A percentile compares a stretch with the other conserved stretches of the same genome.
Evolutionary conservation across 1,140 invertebrate genomes (phyloP).

Genomic region (Nebria ingens): DNA sequence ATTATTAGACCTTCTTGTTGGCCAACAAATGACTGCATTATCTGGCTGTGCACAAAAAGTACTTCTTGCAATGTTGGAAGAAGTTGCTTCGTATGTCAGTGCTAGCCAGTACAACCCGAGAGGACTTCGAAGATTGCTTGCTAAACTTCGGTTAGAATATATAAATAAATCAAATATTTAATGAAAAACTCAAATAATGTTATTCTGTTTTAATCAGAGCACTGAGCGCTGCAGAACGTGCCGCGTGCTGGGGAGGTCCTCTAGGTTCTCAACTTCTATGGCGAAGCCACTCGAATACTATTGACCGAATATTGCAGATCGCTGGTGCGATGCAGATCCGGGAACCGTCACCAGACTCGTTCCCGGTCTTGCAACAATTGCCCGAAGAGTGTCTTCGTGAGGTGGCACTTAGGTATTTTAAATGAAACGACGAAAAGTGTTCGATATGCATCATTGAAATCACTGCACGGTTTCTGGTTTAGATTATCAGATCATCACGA

Average conservation of each 20-base stretch:
- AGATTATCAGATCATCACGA: slow-evolving; percentile 87
- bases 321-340: slow-evolving; percentile 68
- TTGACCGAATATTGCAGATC: slow-evolving; percentile 73
- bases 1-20: slow-evolving; percentile 77
- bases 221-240: slow-evolving; percentile 39
- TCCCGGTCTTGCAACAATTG: slow-evolving; percentile 76
- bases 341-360: slow-evolving; percentile 70
- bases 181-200: not conserved
- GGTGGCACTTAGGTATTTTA: slow-evolving; percentile 52
- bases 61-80: slow-evolving; percentile 86
- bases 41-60: slow-evolving; percentile 91
- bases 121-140: slow-evolving; percentile 63
- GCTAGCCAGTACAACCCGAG: slow-evolving; percentile 82
- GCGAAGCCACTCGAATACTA: slow-evolving; percentile 75
- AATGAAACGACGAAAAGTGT: too few species aligned
- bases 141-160: slow-evolving; percentile 47
- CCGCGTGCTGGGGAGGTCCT: slow-evolving; percentile 74
- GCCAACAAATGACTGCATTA: slow-evolving; percentile 68
- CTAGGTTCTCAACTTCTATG: slow-evolving; percentile 80
- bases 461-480: too few species aligned
- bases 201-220: not conserved
- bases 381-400: slow-evolving; percentile 89
- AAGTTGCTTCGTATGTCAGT: slow-evolving; percentile 68
- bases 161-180: too few species aligned
- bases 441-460: too few species aligned